Base-by-base conservation (phyloP, 2,797 vertebrate genomes). In the Lemur catta region DNA sequence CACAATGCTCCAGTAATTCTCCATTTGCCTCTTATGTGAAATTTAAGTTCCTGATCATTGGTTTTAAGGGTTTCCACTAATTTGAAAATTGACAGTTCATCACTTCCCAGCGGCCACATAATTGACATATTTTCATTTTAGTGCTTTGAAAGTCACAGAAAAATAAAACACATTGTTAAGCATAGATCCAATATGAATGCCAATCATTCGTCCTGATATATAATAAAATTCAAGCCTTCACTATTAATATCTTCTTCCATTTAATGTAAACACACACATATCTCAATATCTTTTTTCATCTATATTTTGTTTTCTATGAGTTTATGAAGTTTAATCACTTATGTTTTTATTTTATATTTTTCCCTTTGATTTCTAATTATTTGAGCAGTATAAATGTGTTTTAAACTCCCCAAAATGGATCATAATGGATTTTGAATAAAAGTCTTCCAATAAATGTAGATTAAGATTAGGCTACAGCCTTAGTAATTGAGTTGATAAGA, bases 21-120 rank as follows among this genome's bases (percentile, higher is more conserved):
- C 89, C 89, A 30, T 89, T 93, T 97, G 35, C 17, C 8, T 92
- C 18, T 91, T 90, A 48, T 30, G 26, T 85, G 50, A 91, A 94
- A 84, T 90, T 75, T 90, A 92, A 96, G 82, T 95, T 95, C 78
- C 85, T 76, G 15, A 92, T 92, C 85, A 84, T 57, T 90, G 38
- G 13, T 69, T 95, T 92, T 95, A 96, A 92, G 55, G 59, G 89
- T 76, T 93, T 93, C 71, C 84, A 76, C 46, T 95, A 85, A 96
- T 78, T 94, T 80, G 52, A 84, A 96, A 96, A 93, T 87, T 81
- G 85, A 94, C n/a, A 84, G n/a, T 94, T 90, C 86, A 78, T 96
- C 59, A 85, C 59, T 89, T 94, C 55, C 48, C 61, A 85, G 84
- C 86, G 86, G 67, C 10, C n/a, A 86, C 24, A 89, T 96, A 94